phyloP scores from a whole-genome alignment of 92 coral and sea anemone species.

The Siderastrea siderea region DNA sequence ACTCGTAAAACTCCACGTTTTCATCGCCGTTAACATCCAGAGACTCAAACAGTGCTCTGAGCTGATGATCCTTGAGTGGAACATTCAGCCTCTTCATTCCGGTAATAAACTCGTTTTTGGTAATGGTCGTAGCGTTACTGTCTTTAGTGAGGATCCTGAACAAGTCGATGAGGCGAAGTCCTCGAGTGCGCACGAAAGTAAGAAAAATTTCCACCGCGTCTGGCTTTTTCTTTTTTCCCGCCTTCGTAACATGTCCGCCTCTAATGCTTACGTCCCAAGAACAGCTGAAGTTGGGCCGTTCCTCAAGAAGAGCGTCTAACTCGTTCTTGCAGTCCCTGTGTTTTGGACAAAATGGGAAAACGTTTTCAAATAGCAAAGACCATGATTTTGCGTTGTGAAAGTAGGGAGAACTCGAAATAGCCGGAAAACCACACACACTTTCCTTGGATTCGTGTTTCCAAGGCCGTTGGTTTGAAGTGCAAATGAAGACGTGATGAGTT shows the following conservation, averaged over 20 bases:
- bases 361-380: too few relatives aligned
- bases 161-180: slow-evolving; percentile 86
- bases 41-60: slow-evolving; percentile 64
- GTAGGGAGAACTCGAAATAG: too few relatives aligned
- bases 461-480: too few relatives aligned
- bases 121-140: slow-evolving; percentile 47
- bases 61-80: slow-evolving; percentile 76
- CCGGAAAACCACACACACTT: too few relatives aligned
- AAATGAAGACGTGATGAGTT: too few relatives aligned
- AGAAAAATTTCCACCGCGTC: slow-evolving; percentile 51
- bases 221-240: slow-evolving; percentile 34
- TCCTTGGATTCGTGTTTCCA: too few relatives aligned
- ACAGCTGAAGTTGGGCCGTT: slow-evolving; percentile 73
- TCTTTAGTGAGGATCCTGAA: slow-evolving; percentile 78
- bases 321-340: slow-evolving; percentile 63
- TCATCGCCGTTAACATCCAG: slow-evolving; percentile 74
- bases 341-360: not conserved
- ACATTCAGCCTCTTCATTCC: slow-evolving; percentile 81
- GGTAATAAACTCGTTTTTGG: slow-evolving; percentile 65
- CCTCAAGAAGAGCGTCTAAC: slow-evolving; percentile 61
- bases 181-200: slow-evolving; percentile 64
- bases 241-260: slow-evolving; percentile 67
- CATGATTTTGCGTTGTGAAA: not conserved
- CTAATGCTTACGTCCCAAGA: slow-evolving; percentile 85
- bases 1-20: slow-evolving; percentile 69